A percentile compares a stretch with the other conserved stretches of the same genome.
Evolutionary conservation across 2,888 invertebrate genomes (phyloP).

Genomic region (Trichogramma evanescens): DNA sequence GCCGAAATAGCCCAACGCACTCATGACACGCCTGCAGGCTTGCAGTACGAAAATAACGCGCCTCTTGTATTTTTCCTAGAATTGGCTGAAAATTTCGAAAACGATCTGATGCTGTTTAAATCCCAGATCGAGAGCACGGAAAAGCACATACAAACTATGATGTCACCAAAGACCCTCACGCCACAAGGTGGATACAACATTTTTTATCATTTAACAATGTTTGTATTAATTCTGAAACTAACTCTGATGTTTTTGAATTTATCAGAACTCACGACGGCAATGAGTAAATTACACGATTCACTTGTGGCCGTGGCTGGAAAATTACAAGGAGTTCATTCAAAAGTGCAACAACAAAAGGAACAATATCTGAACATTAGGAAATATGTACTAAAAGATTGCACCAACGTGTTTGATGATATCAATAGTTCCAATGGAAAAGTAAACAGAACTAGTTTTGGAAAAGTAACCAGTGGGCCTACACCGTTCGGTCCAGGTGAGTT

Average conservation of each 20-base stretch:
- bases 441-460: slow-evolving; percentile 36
- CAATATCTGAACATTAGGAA: slow-evolving; percentile 75
- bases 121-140: slow-evolving; percentile 68
- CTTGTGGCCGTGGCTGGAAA: slow-evolving; percentile 83
- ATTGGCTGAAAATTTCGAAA: slow-evolving; percentile 64
- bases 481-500: slow-evolving; percentile 51
- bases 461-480: slow-evolving; percentile 57
- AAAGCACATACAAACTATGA: slow-evolving; percentile 62
- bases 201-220: slow-evolving; percentile 1
- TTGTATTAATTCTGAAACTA: background rate
- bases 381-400: slow-evolving; percentile 68
- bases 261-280: slow-evolving; percentile 69
- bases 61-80: slow-evolving; percentile 66
- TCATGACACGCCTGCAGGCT: slow-evolving; percentile 66
- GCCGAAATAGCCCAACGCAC: slow-evolving; percentile 74
- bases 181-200: slow-evolving; percentile 54
- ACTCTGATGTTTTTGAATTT: slow-evolving; percentile 19
- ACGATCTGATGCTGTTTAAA: slow-evolving; percentile 60
- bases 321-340: slow-evolving; percentile 70
- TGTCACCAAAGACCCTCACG: slow-evolving; percentile 58
- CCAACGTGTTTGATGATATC: slow-evolving; percentile 64
- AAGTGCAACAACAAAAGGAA: slow-evolving; percentile 76
- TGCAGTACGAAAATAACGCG: slow-evolving; percentile 69
- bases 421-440: slow-evolving; percentile 32
- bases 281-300: slow-evolving; percentile 77